Base-by-base conservation (phyloP, 2,888 invertebrate species). In the Napeogenes inachia region DNA sequence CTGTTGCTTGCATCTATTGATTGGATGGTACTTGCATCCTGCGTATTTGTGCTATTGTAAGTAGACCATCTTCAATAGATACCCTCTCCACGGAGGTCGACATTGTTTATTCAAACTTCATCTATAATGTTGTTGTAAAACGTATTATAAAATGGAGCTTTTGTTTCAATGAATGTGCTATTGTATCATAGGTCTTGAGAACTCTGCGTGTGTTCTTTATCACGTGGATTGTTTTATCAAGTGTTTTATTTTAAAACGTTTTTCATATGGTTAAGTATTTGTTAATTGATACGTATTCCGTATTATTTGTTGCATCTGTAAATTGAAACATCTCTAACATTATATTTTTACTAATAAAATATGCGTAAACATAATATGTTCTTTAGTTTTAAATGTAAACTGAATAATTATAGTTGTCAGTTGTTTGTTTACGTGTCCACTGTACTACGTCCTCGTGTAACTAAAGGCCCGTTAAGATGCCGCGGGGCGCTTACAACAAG, bases 351-450 rank as follows among this genome's bases (percentile, higher is more conserved):
- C 8, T 10, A 42, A 42, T 57, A 38, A 61, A 61, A 53, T 50
- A 56, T 61, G 46, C 32, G 61, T 61, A 42, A 55, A 55, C 57
- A 56, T 21, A 21, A 21, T 38, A 60, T 47, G 59, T 50, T 70
- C 75, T 71, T 66, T 67, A 45, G 59, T 59, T 62, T 55, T 21
- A 1, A 21, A 21, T 21, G 61, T 67, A 63, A 59, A 60, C 53
- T 62, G 58, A 63, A 65, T 59, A 50, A 56, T 64, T 61, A 64
- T 62, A 62, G 65, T 59, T 60, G 70, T 67, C 64, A 64, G 75
- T 82, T 85, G 87, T 89, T 89, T 89, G 84, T 89, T 89, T 89
- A 89, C 86, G 76, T 84, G 82, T 78, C 75, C 76, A 70, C 59
- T 76, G 84, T 88, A 86, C 84, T 87, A 87, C 74, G 80, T 76